Percentiles rank a stretch among this genome's conserved stretches.
phyloP scores from a whole-genome alignment of 2,113 vertebrate species.

The Eolophus roseicapilla region DNA sequence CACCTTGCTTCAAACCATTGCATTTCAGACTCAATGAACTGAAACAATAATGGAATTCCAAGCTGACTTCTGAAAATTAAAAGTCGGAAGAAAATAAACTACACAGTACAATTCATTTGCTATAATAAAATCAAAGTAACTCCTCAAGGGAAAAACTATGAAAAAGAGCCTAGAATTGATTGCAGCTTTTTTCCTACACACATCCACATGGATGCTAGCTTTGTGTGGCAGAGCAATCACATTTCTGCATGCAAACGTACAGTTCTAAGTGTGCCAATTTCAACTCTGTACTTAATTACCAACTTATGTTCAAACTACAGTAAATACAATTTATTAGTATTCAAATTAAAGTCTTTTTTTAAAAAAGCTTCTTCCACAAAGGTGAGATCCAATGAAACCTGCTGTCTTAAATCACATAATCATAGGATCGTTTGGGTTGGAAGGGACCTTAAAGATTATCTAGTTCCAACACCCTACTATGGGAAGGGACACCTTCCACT shows the following conservation, averaged over 20 bases:
- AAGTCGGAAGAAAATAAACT: not conserved
- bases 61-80: not conserved
- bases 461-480: not conserved
- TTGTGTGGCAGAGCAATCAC: not conserved
- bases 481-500: not conserved
- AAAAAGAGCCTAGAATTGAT: not conserved
- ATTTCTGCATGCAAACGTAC: not conserved
- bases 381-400: not conserved
- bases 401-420: not conserved
- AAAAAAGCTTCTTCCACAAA: not conserved
- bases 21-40: not conserved
- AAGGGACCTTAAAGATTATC: not conserved
- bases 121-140: not conserved
- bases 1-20: not conserved
- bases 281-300: not conserved
- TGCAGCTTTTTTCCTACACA: not conserved
- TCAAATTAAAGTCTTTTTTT: not conserved
- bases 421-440: not conserved
- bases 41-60: not conserved
- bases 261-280: not conserved
- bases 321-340: not conserved
- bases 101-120: not conserved
- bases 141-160: not conserved
- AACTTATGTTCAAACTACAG: not conserved
- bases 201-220: not conserved